A percentile compares a stretch with the other conserved stretches of the same genome.
These are phyloP conservation scores for Heliconius congener DNA, from an alignment of 1,140 invertebrate species.

Conservation along the genomic window DNA sequence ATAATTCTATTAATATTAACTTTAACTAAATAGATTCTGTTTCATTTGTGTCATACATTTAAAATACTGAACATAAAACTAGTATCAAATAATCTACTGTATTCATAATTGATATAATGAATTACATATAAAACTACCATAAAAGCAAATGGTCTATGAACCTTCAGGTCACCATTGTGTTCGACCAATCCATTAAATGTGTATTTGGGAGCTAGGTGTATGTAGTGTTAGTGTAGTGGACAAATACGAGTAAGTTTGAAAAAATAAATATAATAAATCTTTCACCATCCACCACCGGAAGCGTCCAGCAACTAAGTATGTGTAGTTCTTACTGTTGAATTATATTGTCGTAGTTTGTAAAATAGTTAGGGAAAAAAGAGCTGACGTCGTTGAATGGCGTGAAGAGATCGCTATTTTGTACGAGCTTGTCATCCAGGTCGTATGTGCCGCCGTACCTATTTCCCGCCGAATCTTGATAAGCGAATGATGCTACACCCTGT, in stretches of 20 bases:
- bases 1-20: conserved; percentile 2
- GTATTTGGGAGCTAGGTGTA: neutral
- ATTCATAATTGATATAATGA: neutral
- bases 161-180: neutral
- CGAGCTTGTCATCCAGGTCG: conserved; percentile 45
- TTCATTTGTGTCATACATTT: neutral
- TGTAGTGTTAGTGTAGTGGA: neutral
- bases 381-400: conserved; percentile 44
- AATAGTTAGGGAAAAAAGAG: conserved; percentile 57
- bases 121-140: neutral
- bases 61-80: neutral
- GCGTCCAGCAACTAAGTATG: conserved; percentile 37
- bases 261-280: conserved; percentile 10
- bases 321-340: conserved; percentile 64
- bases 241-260: neutral
- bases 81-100: neutral
- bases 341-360: conserved; percentile 61
- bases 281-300: conserved; percentile 57
- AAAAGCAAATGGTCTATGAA: neutral
- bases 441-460: conserved; percentile 75
- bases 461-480: conserved; percentile 65
- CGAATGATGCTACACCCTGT: conserved; percentile 58
- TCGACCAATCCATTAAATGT: neutral
- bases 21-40: neutral
- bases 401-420: conserved; percentile 25